phyloP scores from a whole-genome alignment of 2,113 vertebrate genomes.

The Pantherophis guttatus region DNA sequence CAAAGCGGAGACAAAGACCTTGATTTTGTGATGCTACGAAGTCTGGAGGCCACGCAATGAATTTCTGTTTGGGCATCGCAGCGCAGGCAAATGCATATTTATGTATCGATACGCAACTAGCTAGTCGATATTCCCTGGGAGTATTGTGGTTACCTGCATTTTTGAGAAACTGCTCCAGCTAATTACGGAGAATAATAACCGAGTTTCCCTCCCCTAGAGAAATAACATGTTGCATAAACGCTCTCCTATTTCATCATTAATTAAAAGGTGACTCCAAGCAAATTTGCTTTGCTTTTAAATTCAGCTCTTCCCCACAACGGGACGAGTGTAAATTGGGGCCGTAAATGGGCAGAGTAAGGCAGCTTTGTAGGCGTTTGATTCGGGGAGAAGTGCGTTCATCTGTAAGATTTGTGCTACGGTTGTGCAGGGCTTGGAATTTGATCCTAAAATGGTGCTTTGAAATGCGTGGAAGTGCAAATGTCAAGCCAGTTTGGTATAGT shows the following conservation, averaged over 20 bases:
- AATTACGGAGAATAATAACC: background rate
- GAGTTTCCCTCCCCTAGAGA: background rate
- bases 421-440: background rate
- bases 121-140: background rate
- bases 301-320: background rate
- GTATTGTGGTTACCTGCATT: background rate
- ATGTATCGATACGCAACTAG: background rate
- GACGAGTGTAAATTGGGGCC: background rate
- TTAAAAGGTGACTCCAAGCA: background rate
- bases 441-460: background rate
- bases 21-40: background rate
- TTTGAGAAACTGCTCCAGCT: conserved; percentile 1
- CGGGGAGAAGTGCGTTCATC: background rate
- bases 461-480: background rate
- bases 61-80: background rate
- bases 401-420: background rate
- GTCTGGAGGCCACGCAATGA: background rate
- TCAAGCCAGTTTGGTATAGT: background rate
- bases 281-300: background rate
- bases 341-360: background rate
- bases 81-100: background rate
- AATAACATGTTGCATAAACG: conserved; percentile 8
- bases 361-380: background rate
- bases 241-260: conserved; percentile 32
- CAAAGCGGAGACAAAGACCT: conserved; percentile 1